Conservation (phyloP, 1,140 invertebrate species). For the Stegodyphus dumicola region DNA sequence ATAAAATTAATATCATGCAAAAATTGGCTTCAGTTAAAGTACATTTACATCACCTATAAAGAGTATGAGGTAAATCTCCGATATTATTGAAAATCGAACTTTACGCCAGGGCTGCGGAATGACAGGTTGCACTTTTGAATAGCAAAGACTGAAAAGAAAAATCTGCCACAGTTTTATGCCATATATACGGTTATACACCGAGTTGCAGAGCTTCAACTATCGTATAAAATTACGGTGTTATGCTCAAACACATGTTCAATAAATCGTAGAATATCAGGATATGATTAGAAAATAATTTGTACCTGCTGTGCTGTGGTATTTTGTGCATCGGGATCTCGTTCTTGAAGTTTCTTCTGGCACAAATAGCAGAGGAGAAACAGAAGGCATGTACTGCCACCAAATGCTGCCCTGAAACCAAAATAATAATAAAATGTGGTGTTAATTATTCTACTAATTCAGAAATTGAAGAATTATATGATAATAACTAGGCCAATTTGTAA, state of each 20-base stretch:
- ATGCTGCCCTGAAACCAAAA: conserved; percentile 61
- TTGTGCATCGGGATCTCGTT: conserved; percentile 4
- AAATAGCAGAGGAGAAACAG: conserved; percentile 46
- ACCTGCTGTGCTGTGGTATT: conserved; percentile 12
- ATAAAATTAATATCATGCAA: too few relatives aligned
- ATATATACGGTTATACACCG: too few relatives aligned
- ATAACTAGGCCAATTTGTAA: background rate
- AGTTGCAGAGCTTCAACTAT: too few relatives aligned
- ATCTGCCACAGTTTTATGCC: too few relatives aligned
- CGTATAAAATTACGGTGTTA: too few relatives aligned
- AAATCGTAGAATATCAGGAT: background rate
- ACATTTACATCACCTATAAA: too few relatives aligned
- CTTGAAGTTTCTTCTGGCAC: conserved; percentile 41
- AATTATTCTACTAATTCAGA: background rate
- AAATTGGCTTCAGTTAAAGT: too few relatives aligned
- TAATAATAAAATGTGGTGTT: background rate
- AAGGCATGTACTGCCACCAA: conserved; percentile 49
- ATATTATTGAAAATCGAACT: too few relatives aligned
- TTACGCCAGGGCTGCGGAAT: too few relatives aligned
- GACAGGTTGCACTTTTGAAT: too few relatives aligned
- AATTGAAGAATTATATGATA: background rate
- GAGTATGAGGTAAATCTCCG: too few relatives aligned
- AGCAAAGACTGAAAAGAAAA: too few relatives aligned
- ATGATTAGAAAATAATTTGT: background rate
- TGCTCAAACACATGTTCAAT: background rate